These are phyloP conservation scores for Helogale parvula DNA, from an alignment of 2,113 vertebrate species.

Conservation along the genomic window DNA sequence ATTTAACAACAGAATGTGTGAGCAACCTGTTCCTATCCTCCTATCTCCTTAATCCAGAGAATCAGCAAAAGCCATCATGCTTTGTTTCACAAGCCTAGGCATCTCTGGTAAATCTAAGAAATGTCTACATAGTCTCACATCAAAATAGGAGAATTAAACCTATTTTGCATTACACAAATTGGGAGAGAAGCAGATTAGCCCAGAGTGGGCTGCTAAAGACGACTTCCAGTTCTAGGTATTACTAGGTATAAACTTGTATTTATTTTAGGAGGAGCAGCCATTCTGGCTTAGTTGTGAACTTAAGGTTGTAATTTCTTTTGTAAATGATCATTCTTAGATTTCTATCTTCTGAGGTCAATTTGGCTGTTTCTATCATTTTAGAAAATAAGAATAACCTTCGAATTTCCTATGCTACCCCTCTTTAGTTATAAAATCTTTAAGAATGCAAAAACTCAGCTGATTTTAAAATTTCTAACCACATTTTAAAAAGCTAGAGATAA, in stretches of 20 bases:
- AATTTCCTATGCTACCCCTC: neutral
- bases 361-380: neutral
- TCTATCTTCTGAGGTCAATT: conserved; percentile 40
- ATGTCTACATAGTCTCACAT: neutral
- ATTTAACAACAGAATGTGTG: neutral
- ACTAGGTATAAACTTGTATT: neutral
- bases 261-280: neutral
- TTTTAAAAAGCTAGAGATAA: neutral
- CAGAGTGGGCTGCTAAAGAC: neutral
- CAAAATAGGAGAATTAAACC: conserved; percentile 8
- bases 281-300: neutral
- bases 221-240: neutral
- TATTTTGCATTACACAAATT: neutral
- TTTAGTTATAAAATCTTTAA: conserved; percentile 53
- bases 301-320: neutral
- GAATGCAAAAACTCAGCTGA: conserved; percentile 25
- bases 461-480: conserved; percentile 30
- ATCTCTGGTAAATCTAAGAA: conserved; percentile 8
- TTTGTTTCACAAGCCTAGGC: neutral
- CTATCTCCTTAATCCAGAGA: neutral
- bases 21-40: neutral
- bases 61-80: neutral
- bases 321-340: neutral
- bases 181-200: neutral
- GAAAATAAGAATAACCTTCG: neutral